Evolutionary conservation across 2,113 vertebrate species (phyloP).

Genomic region (Alethe castanea): DNA sequence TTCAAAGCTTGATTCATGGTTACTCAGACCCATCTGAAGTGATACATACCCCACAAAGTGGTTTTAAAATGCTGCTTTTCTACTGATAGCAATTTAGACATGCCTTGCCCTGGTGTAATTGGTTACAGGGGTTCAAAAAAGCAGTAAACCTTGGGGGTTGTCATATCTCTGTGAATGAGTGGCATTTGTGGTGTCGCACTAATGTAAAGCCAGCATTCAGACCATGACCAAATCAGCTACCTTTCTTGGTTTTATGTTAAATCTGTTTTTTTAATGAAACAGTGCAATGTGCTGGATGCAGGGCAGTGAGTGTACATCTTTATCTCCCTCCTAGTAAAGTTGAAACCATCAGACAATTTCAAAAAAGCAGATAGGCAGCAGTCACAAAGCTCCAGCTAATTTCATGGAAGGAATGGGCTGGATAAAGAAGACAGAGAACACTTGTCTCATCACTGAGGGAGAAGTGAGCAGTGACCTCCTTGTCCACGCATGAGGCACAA

Average conservation of each 20-base stretch:
- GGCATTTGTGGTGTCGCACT: neutral
- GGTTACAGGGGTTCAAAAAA: neutral
- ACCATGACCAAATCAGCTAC: neutral
- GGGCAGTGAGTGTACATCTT: neutral
- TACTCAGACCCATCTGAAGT: neutral
- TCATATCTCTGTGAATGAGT: neutral
- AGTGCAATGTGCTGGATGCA: neutral
- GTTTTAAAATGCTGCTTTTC: slow-evolving; percentile 41
- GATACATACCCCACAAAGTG: slow-evolving; percentile 19
- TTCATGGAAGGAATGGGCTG: neutral
- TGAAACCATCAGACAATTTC: neutral
- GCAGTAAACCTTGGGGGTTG: neutral
- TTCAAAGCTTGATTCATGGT: slow-evolving; percentile 42
- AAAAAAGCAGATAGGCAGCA: neutral
- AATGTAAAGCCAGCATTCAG: neutral
- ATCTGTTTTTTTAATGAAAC: neutral
- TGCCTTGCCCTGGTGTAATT: neutral
- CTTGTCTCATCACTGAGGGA: neutral
- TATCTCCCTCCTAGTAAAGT: neutral
- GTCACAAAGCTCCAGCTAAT: neutral
- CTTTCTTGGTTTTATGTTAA: neutral
- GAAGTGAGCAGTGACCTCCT: neutral
- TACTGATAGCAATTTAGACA: neutral
- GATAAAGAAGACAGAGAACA: neutral
- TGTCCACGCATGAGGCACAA: rapidly evolving